Evolutionary conservation across 2,888 invertebrate species (phyloP).

Genomic region (Stenichneumon culpator): DNA sequence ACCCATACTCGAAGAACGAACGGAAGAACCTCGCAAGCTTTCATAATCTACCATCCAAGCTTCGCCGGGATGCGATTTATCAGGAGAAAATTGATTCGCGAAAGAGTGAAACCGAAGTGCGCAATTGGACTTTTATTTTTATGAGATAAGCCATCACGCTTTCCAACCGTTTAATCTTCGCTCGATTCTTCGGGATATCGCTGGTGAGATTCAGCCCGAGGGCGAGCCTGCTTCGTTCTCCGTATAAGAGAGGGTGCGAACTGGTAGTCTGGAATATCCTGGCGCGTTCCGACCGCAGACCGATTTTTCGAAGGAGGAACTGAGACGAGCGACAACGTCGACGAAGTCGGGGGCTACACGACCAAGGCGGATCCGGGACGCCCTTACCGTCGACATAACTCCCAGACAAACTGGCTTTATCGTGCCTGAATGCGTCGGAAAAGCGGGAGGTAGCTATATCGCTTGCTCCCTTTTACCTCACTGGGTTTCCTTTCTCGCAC

Average conservation of each 20-base stretch:
- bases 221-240: conserved; percentile 31
- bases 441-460: neutral
- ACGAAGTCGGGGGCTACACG: conserved; percentile 78
- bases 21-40: conserved; percentile 10
- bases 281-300: conserved; percentile 48
- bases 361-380: conserved; percentile 80
- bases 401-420: conserved; percentile 75
- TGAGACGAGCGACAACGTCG: conserved; percentile 69
- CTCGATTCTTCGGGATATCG: conserved; percentile 40
- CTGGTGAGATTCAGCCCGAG: conserved; percentile 5
- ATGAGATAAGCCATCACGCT: conserved; percentile 16
- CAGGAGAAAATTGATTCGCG: conserved; percentile 54
- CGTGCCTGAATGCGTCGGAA: conserved; percentile 25
- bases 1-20: neutral
- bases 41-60: conserved; percentile 16
- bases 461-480: neutral
- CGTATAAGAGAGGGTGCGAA: conserved; percentile 51
- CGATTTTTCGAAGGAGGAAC: conserved; percentile 56
- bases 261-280: conserved; percentile 62
- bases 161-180: conserved; percentile 40
- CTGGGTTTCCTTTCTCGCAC: conserved; percentile 30
- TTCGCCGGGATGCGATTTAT: conserved; percentile 48
- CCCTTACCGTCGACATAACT: conserved; percentile 81
- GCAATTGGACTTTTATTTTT: conserved; percentile 2
- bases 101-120: conserved; percentile 30